phyloP scores from a whole-genome alignment of 2,797 vertebrate species.

The Aphelocoma californica region DNA sequence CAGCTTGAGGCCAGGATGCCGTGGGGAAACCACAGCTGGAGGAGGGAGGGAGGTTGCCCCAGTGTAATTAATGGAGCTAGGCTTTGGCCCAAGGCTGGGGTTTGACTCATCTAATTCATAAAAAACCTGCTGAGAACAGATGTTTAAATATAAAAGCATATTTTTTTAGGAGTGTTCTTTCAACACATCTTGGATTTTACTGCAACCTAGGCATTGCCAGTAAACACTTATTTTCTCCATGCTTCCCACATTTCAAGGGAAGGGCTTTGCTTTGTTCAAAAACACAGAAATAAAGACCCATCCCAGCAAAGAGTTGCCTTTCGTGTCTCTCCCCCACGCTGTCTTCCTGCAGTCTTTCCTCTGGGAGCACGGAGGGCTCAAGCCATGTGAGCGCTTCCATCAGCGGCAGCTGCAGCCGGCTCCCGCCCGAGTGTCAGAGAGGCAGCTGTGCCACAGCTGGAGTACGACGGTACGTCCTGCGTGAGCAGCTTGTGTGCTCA shows the following conservation, averaged over 20 bases:
- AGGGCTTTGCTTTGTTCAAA: background rate
- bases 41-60: background rate
- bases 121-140: slow-evolving; percentile 21
- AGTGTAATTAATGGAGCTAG: background rate
- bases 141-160: slow-evolving; percentile 27
- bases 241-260: background rate
- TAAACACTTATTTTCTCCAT: background rate
- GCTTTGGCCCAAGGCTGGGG: background rate
- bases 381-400: accelerated
- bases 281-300: background rate
- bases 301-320: background rate
- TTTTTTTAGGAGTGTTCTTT: slow-evolving; percentile 12
- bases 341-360: background rate
- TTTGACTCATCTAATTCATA: slow-evolving; percentile 18
- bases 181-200: background rate
- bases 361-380: accelerated
- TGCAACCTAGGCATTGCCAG: background rate
- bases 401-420: background rate
- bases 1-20: background rate
- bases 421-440: accelerated
- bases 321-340: accelerated
- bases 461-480: accelerated
- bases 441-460: slow-evolving; percentile 26
- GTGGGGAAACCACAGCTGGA: background rate
- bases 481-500: background rate